Percentiles rank a stretch among this genome's conserved stretches.
Evolutionary conservation across 1,140 invertebrate species (phyloP).

Genomic region (Metaphire vulgaris): DNA sequence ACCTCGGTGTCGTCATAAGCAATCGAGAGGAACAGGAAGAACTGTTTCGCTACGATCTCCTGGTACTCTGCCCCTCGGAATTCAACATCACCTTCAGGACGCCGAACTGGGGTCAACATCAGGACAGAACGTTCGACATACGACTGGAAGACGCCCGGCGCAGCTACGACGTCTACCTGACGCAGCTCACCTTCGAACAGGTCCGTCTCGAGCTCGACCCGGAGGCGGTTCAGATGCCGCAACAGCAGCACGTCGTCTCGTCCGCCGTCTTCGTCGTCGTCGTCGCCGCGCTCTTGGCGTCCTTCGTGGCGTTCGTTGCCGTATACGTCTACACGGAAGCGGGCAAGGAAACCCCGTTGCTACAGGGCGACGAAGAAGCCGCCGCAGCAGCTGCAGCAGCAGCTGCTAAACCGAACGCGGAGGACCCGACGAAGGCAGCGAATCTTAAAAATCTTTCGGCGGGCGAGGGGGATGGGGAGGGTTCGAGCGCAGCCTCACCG

Average conservation of each 20-base stretch:
- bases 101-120: constrained; percentile 20
- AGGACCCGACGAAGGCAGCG: too few species aligned
- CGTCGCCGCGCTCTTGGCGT: background rate
- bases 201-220: background rate
- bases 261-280: background rate
- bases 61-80: constrained; percentile 21
- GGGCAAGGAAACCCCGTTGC: background rate
- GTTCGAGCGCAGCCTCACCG: background rate
- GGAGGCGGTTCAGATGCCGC: background rate
- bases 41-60: constrained; percentile 22
- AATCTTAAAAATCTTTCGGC: too few species aligned
- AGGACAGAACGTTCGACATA: constrained; percentile 27
- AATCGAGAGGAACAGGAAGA: constrained; percentile 17
- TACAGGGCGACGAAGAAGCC: background rate
- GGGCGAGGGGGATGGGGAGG: too few species aligned
- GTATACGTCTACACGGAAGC: background rate
- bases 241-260: background rate
- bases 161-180: constrained; percentile 27
- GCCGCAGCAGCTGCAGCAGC: too few species aligned
- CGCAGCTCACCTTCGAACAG: constrained; percentile 23
- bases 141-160: constrained; percentile 12
- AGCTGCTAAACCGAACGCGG: too few species aligned
- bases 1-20: constrained; percentile 20
- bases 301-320: background rate
- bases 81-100: constrained; percentile 27